Conservation (phyloP, 2,888 invertebrate species). For the Tinea semifulvella region DNA sequence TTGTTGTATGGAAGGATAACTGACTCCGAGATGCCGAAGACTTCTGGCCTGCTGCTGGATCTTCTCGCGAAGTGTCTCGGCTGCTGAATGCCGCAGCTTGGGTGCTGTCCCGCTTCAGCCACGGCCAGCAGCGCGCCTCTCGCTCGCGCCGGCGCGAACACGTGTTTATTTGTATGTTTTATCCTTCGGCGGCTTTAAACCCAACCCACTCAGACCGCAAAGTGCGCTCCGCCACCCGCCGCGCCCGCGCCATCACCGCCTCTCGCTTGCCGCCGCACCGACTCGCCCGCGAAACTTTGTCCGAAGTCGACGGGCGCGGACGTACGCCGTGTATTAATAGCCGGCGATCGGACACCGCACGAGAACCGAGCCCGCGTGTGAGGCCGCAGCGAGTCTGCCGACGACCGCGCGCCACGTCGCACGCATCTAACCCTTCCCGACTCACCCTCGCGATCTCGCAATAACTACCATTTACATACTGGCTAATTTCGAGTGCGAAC, state of each 20-base stretch:
- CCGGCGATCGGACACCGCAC: conserved; percentile 32
- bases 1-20: too few species aligned
- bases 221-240: conserved; percentile 67
- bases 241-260: conserved; percentile 63
- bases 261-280: conserved; percentile 54
- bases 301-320: conserved; percentile 64
- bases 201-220: conserved; percentile 76
- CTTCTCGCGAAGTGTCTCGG: not conserved
- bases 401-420: conserved; percentile 36
- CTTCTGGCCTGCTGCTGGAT: not conserved
- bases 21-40: not conserved
- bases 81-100: conserved; percentile 27
- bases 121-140: conserved; percentile 42
- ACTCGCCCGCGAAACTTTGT: conserved; percentile 63
- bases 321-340: conserved; percentile 57
- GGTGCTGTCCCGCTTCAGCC: conserved; percentile 50
- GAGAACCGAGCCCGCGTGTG: conserved; percentile 21
- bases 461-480: conserved; percentile 1
- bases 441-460: conserved; percentile 23
- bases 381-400: conserved; percentile 38
- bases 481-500: not conserved
- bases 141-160: conserved; percentile 71
- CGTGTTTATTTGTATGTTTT: conserved; percentile 70
- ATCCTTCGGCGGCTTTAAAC: conserved; percentile 73
- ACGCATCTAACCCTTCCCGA: conserved; percentile 21